Evolutionary conservation across 1,140 invertebrate genomes (phyloP).

Genomic region (Calephelis virginiensis): DNA sequence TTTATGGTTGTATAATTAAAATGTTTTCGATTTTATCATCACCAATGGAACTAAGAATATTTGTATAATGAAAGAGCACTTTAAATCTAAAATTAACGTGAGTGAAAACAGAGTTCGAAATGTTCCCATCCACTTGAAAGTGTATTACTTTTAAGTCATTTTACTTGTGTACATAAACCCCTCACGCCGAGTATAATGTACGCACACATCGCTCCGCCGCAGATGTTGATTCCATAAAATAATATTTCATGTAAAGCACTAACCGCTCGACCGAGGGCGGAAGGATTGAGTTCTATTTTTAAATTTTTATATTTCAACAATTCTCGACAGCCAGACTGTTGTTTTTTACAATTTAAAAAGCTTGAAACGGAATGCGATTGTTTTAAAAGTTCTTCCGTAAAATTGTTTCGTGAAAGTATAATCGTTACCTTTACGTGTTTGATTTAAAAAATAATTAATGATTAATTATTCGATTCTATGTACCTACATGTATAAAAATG

Average conservation of each 20-base stretch:
- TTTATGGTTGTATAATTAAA: constrained; percentile 6
- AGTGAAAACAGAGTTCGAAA: constrained; percentile 65
- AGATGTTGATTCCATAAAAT: constrained; percentile 78
- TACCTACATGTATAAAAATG: too few relatives aligned
- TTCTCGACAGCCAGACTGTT: constrained; percentile 44
- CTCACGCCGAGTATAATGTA: constrained; percentile 48
- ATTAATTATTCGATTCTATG: too few relatives aligned
- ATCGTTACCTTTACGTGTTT: too few relatives aligned
- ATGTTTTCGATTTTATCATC: constrained; percentile 12
- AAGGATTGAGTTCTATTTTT: constrained; percentile 77
- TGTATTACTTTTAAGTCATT: constrained; percentile 72
- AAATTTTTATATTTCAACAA: constrained; percentile 75
- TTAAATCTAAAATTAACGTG: constrained; percentile 64
- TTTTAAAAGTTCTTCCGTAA: neutral
- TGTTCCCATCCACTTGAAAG: constrained; percentile 72
- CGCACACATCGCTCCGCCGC: constrained; percentile 51
- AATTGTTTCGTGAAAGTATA: too few relatives aligned
- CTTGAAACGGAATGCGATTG: constrained; percentile 22
- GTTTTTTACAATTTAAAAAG: constrained; percentile 33
- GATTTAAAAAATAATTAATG: too few relatives aligned
- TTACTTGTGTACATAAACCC: constrained; percentile 72
- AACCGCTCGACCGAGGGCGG: constrained; percentile 69
- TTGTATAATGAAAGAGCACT: constrained; percentile 47
- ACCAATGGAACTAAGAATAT: constrained; percentile 25
- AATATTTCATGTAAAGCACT: constrained; percentile 78